A percentile compares a stretch with the other conserved stretches of the same genome.
phyloP scores from a whole-genome alignment of 2,113 vertebrate genomes.

The Nyctibius bracteatus region DNA sequence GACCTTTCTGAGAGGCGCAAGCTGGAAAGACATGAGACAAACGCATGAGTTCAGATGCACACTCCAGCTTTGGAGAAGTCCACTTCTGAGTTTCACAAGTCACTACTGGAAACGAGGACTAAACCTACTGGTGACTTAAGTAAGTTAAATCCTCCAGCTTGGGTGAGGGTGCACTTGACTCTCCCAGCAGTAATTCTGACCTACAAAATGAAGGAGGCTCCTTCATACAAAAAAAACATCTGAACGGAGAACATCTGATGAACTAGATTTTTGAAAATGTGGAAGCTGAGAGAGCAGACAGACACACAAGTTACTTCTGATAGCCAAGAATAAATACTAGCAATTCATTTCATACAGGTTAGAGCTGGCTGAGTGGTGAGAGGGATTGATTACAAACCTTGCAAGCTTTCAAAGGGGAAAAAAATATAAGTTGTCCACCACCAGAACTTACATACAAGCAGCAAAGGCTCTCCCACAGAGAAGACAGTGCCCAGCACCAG shows the following conservation, averaged over 20 bases:
- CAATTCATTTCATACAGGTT: not conserved
- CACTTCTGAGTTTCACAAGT: not conserved
- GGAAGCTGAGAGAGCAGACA: not conserved
- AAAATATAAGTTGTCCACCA: not conserved
- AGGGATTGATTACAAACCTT: not conserved
- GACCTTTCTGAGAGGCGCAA: not conserved
- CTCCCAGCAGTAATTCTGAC: not conserved
- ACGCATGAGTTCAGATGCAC: accelerated
- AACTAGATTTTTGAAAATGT: not conserved
- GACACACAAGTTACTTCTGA: not conserved
- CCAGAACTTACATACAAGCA: not conserved
- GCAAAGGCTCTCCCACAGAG: not conserved
- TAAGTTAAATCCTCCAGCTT: not conserved
- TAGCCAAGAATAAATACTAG: not conserved
- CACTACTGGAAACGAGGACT: not conserved
- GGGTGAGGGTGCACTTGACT: not conserved
- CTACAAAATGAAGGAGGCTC: not conserved
- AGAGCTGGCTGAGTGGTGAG: not conserved
- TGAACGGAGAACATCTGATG: not conserved
- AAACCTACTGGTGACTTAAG: not conserved
- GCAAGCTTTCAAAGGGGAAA: not conserved
- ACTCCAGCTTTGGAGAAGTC: not conserved
- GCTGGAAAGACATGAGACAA: not conserved
- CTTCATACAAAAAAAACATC: not conserved
- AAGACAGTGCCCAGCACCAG: not conserved